These are phyloP conservation scores for Zaprionus africanus DNA, from an alignment of 1,140 invertebrate genomes.

Conservation along the genomic window DNA sequence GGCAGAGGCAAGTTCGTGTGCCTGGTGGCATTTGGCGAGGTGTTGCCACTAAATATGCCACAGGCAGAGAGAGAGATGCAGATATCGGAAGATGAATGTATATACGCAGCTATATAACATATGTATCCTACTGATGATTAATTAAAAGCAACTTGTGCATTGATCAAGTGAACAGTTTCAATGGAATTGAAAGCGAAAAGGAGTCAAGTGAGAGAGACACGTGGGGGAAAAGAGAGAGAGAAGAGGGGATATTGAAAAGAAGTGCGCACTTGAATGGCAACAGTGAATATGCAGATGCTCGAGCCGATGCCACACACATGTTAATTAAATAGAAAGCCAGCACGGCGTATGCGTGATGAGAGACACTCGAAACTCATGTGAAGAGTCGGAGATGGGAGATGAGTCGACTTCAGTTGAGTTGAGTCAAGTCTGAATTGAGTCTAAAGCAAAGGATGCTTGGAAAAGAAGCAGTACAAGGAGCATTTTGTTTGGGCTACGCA, in stretches of 20 bases:
- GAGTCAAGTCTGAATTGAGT: slow-evolving; percentile 5
- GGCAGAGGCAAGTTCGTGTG: slow-evolving; percentile 3
- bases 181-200: slow-evolving; percentile 7
- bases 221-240: slow-evolving; percentile 7
- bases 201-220: background rate
- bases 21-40: slow-evolving; percentile 9
- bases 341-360: slow-evolving; percentile 59
- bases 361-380: slow-evolving; percentile 61
- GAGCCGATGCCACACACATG: slow-evolving; percentile 60
- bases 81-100: background rate
- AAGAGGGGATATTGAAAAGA: background rate
- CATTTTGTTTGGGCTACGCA: slow-evolving; percentile 70
- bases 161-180: slow-evolving; percentile 20
- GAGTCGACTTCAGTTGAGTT: slow-evolving; percentile 26
- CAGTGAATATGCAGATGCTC: slow-evolving; percentile 66
- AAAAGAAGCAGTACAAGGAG: background rate
- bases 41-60: slow-evolving; percentile 20
- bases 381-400: slow-evolving; percentile 24
- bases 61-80: slow-evolving; percentile 10
- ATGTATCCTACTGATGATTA: slow-evolving; percentile 4
- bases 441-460: background rate
- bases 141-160: slow-evolving; percentile 20
- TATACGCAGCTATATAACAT: background rate
- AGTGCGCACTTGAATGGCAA: slow-evolving; percentile 59
- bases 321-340: slow-evolving; percentile 79